Evolutionary conservation across 2,888 invertebrate species (phyloP).

Genomic region (Nycteola revayana): DNA sequence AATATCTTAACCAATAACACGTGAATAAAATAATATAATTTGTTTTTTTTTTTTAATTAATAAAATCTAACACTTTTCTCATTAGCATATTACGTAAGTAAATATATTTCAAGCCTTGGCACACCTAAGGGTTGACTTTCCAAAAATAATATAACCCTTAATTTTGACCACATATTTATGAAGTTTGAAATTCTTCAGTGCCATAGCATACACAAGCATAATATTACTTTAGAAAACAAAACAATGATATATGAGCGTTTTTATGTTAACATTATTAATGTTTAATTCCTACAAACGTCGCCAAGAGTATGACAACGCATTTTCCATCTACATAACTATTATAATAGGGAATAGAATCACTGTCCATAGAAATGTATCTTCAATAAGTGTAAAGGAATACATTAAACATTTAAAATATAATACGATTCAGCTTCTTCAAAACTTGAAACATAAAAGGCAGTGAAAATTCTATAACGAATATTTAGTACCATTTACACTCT

Average conservation of each 20-base stretch:
- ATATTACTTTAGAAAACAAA: conserved; percentile 43
- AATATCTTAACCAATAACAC: conserved; percentile 54
- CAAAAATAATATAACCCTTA: conserved; percentile 33
- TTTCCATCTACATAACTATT: conserved; percentile 38
- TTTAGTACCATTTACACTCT: conserved; percentile 18
- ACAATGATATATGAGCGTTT: conserved; percentile 51
- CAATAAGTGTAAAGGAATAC: conserved; percentile 5
- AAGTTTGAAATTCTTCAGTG: conserved; percentile 34
- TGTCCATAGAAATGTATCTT: conserved; percentile 15
- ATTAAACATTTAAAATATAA: conserved; percentile 13
- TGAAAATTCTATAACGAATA: conserved; percentile 17
- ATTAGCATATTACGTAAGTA: conserved; percentile 17
- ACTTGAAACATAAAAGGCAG: conserved; percentile 16
- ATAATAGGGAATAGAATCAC: conserved; percentile 21
- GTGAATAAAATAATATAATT: conserved; percentile 51
- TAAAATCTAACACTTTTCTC: conserved; percentile 27
- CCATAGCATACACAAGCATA: conserved; percentile 40
- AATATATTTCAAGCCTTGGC: conserved; percentile 24
- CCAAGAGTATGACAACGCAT: conserved; percentile 38
- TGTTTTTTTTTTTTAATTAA: conserved; percentile 33
- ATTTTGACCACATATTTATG: conserved; percentile 24
- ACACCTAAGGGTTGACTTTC: conserved; percentile 31
- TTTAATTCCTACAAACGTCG: conserved; percentile 48
- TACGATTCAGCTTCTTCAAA: conserved; percentile 13
- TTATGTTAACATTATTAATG: conserved; percentile 48